These are phyloP conservation scores for Lysandra coridon DNA, from an alignment of 2,888 invertebrate species.

Conservation along the genomic window DNA sequence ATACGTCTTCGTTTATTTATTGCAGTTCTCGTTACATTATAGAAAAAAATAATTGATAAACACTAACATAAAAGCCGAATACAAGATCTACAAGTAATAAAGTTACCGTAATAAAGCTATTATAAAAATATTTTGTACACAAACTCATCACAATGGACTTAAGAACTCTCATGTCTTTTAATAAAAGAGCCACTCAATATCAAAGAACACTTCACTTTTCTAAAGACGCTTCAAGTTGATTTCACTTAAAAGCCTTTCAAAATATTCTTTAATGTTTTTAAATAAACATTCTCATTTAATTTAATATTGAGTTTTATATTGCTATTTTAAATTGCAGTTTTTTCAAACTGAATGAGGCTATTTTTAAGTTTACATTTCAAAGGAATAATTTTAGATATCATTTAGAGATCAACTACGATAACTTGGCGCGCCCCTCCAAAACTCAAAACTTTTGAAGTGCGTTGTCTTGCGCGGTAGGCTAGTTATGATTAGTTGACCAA, in stretches of 20 bases:
- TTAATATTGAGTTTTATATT: neutral
- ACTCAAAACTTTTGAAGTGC: too few species aligned
- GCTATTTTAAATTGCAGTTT: neutral
- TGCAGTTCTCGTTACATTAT: neutral
- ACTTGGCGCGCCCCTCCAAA: too few species aligned
- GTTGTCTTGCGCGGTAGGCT: too few species aligned
- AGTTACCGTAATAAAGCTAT: neutral
- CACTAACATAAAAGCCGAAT: neutral
- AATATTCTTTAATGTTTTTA: neutral
- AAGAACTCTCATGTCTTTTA: neutral
- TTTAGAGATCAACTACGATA: too few species aligned
- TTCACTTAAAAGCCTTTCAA: neutral
- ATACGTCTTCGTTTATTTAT: too few species aligned
- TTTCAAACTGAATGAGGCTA: neutral
- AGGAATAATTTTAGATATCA: too few species aligned
- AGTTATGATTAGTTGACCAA: too few species aligned
- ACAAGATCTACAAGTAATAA: neutral
- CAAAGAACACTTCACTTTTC: conserved; percentile 2
- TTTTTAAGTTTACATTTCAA: neutral
- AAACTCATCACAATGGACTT: neutral
- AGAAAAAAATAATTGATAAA: neutral
- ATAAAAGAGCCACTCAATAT: conserved; percentile 1
- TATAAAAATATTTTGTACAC: neutral
- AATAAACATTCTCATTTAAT: neutral
- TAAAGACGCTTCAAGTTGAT: conserved; percentile 8